Evolutionary conservation across 1,140 invertebrate species (phyloP), one percentile per base, ranked within the genome.

Genomic region (Caerostris darwini): DNA sequence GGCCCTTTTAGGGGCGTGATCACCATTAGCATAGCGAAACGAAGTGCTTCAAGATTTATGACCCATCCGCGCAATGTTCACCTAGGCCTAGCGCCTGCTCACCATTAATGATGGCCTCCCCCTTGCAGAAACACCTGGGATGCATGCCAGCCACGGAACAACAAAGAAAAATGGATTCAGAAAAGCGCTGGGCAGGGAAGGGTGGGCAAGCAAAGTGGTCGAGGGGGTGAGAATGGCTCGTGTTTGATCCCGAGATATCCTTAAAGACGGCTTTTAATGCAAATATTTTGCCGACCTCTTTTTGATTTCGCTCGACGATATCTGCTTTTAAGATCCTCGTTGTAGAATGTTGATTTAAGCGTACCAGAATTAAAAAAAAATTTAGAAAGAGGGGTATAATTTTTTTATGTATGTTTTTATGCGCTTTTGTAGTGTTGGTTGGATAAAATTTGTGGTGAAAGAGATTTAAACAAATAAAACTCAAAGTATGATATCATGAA

Each of bases 31-130:
- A 89, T 89, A 89, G 34, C 64, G 87, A 89, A 89, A 89, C 87
- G 87, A 89, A 64, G 64, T 89, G 87, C 87, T 53, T 56, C 64
- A 89, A 69, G 87, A 89, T 89, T 89, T 89, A 89, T 89, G 87
- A 89, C 8, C 8, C 50, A 8, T 85, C n/a, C 54, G 57, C 82
- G 82, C 54, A 85, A 85, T 58, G 54, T 54, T 57, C 57, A n/a
- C 82, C 82, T 57, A 14, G 7, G 82, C 17, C 54, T 58, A 64
- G 19, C 19, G 34, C 87, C 64, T 69, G 54, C 10, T 17, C 50
- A 50, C 64, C 34, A 67, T 69, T 89, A 89, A 89, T 69, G 87
- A 89, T 57, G 61, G 4, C 85, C 17, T 57, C 56, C 61, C 34
- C 61, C 61, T 64, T 64, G 61, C 12, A 14, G n/a, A 69, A 54